Conservation (phyloP, 2,113 vertebrate genomes). For the Mesembrinibis cayennensis region DNA sequence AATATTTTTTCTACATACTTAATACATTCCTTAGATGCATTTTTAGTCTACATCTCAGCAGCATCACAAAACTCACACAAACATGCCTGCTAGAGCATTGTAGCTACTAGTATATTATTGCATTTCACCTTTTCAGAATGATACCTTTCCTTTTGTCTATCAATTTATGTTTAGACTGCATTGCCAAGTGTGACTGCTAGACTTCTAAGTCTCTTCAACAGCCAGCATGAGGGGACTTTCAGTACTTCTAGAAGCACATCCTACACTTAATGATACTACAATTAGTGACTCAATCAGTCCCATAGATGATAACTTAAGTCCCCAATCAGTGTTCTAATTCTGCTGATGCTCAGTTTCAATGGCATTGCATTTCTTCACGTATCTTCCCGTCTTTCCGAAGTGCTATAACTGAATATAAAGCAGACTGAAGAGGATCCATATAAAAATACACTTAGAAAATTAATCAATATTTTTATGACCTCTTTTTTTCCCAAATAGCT, state of each 20-base stretch:
- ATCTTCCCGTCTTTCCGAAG: not conserved
- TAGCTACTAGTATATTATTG: not conserved
- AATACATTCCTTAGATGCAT: not conserved
- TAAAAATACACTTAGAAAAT: not conserved
- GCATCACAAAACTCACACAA: not conserved
- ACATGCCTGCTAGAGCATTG: not conserved
- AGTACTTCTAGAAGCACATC: not conserved
- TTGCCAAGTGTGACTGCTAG: constrained; percentile 1
- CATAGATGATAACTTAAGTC: not conserved
- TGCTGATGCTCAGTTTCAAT: not conserved
- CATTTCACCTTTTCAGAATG: constrained; percentile 29
- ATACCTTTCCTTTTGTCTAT: not conserved
- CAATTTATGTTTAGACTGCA: constrained; percentile 33
- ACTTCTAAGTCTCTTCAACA: constrained; percentile 14
- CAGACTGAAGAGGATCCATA: not conserved
- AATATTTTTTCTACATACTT: not conserved
- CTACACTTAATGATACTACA: constrained; percentile 33
- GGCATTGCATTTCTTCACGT: not conserved
- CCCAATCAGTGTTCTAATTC: not conserved
- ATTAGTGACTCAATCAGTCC: constrained; percentile 38
- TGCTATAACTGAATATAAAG: not conserved
- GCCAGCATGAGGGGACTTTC: constrained; percentile 2
- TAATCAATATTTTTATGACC: not conserved
- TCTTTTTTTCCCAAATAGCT: not conserved
- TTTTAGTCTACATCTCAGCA: not conserved